phyloP scores from a whole-genome alignment of 2,797 vertebrate species.

The Siniperca scherzeri region DNA sequence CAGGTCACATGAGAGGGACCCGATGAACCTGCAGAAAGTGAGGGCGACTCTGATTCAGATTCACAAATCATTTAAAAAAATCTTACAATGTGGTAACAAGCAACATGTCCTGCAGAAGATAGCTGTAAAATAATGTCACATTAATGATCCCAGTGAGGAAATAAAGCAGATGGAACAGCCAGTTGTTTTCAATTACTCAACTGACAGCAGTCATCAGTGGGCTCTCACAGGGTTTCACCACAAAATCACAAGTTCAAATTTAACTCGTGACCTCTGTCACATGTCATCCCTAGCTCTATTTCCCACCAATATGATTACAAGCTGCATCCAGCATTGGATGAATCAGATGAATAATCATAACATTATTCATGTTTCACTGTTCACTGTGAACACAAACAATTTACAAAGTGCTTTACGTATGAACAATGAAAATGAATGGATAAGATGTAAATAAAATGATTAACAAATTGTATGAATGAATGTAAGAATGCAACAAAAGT shows the following conservation, averaged over 20 bases:
- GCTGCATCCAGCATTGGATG: neutral
- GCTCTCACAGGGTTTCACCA: constrained; percentile 54
- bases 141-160: neutral
- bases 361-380: neutral
- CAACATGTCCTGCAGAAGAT: rapidly evolving
- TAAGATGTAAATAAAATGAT: neutral
- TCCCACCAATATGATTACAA: neutral
- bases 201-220: constrained; percentile 6
- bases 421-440: too few relatives aligned
- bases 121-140: neutral
- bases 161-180: neutral
- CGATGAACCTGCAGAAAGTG: constrained; percentile 16
- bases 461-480: neutral
- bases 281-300: neutral
- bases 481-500: too few relatives aligned
- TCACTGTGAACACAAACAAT: neutral
- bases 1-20: neutral
- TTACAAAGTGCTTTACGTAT: too few relatives aligned
- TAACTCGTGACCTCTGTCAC: constrained; percentile 53
- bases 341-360: neutral
- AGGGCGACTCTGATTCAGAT: neutral
- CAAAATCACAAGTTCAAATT: constrained; percentile 57
- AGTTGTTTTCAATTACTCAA: constrained; percentile 24
- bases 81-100: neutral
- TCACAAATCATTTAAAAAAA: neutral